A percentile compares a stretch with the other conserved stretches of the same genome.
Conservation (phyloP, 2,888 invertebrate genomes). For the Oscheius onirici region DNA sequence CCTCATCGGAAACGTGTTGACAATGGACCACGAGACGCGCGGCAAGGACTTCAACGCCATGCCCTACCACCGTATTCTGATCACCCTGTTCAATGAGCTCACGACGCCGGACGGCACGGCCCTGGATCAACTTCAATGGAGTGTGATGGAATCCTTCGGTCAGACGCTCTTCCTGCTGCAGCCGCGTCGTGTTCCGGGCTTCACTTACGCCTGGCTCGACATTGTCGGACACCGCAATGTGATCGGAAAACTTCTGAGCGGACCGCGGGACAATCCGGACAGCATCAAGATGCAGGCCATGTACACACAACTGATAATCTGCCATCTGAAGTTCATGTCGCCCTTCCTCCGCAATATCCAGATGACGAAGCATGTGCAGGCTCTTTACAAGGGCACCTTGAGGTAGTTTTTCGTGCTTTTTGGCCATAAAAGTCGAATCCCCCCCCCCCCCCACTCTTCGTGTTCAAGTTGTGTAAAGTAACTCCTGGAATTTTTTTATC, state of each 20-base stretch:
- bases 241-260: constrained; percentile 53
- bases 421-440: too few relatives aligned
- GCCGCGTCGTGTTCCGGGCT: constrained; percentile 92
- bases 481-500: too few relatives aligned
- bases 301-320: constrained; percentile 93
- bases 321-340: constrained; percentile 93
- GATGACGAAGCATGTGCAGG: constrained; percentile 89
- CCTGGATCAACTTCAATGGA: constrained; percentile 91
- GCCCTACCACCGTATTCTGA: constrained; percentile 94
- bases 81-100: constrained; percentile 94
- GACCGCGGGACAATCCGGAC: constrained; percentile 42
- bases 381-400: constrained; percentile 85
- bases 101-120: constrained; percentile 78
- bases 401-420: constrained; percentile 29
- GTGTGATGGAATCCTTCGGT: constrained; percentile 80
- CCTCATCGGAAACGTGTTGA: constrained; percentile 91
- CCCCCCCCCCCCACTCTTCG: too few relatives aligned
- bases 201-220: constrained; percentile 98
- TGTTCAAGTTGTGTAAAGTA: too few relatives aligned
- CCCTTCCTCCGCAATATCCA: constrained; percentile 97
- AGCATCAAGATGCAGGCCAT: constrained; percentile 74
- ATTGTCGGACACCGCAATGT: constrained; percentile 84
- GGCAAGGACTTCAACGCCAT: constrained; percentile 91
- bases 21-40: constrained; percentile 94
- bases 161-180: constrained; percentile 85